phyloP scores from a whole-genome alignment of 2,797 vertebrate genomes.

The Acanthiza pusilla region DNA sequence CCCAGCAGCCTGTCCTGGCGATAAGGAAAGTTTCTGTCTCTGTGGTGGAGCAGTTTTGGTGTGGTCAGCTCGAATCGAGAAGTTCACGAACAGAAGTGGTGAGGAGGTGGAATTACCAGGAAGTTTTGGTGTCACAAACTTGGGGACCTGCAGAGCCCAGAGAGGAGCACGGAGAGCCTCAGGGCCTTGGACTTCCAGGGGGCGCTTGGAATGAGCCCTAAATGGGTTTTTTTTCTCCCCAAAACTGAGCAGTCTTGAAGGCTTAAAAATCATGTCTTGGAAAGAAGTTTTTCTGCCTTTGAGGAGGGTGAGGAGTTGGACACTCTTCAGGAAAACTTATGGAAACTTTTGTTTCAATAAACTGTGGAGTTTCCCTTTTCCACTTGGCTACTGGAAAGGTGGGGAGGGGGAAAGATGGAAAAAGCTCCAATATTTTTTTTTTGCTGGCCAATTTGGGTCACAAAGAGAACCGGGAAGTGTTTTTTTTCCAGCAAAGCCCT shows the following conservation, averaged over 20 bases:
- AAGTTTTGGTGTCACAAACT: neutral
- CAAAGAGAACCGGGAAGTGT: neutral
- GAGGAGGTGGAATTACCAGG: conserved; percentile 28
- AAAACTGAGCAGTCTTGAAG: fast-evolving
- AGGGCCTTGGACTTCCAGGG: neutral
- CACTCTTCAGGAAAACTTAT: neutral
- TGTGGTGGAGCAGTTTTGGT: neutral
- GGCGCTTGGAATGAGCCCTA: fast-evolving
- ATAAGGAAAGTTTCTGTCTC: neutral
- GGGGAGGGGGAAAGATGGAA: neutral
- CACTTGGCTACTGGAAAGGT: neutral
- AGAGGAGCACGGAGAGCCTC: fast-evolving
- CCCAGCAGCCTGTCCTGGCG: neutral
- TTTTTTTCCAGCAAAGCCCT: neutral
- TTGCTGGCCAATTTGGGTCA: neutral
- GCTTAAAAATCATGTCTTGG: neutral
- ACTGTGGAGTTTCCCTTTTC: neutral
- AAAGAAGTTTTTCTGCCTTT: neutral
- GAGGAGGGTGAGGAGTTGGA: neutral
- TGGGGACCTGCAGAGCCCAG: conserved; percentile 3
- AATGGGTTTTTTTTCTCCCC: fast-evolving
- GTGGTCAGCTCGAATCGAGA: conserved; percentile 49
- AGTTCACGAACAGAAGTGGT: conserved; percentile 69
- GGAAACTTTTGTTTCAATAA: neutral
- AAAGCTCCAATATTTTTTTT: neutral